A percentile compares a stretch with the other conserved stretches of the same genome.
These are phyloP conservation scores for Calameuta pallipes DNA, from an alignment of 2,888 invertebrate species.

Conservation along the genomic window DNA sequence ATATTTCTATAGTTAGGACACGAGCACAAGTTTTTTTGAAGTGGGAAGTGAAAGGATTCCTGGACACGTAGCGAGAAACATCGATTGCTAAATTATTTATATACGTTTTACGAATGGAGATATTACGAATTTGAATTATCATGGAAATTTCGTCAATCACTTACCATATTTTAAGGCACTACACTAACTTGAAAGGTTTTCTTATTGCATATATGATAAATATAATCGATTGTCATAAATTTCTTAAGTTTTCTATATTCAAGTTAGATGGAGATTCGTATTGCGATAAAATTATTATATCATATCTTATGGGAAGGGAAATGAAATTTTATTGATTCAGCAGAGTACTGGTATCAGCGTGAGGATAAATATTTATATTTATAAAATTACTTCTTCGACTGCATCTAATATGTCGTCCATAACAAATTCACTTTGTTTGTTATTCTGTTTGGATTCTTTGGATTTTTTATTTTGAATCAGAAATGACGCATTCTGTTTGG, in stretches of 20 bases:
- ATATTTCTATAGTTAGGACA: background rate
- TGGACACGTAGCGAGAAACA: background rate
- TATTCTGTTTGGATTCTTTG: background rate
- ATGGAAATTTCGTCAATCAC: background rate
- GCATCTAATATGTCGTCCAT: background rate
- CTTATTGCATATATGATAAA: background rate
- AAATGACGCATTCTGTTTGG: background rate
- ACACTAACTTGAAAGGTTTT: background rate
- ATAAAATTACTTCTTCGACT: background rate
- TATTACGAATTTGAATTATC: background rate
- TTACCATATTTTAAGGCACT: background rate
- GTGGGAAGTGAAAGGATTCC: constrained; percentile 2
- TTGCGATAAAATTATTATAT: background rate
- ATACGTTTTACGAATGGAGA: background rate
- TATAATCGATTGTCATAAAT: background rate
- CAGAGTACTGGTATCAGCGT: background rate
- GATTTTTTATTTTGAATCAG: background rate
- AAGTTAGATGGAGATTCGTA: background rate
- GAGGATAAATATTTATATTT: background rate
- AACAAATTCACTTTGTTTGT: background rate
- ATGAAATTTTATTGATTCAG: background rate
- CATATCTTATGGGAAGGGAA: background rate
- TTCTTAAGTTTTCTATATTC: background rate
- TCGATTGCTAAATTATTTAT: constrained; percentile 1
- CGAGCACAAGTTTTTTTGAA: background rate